Base-by-base conservation (phyloP, 2,113 vertebrate species). In the Tympanuchus pallidicinctus region DNA sequence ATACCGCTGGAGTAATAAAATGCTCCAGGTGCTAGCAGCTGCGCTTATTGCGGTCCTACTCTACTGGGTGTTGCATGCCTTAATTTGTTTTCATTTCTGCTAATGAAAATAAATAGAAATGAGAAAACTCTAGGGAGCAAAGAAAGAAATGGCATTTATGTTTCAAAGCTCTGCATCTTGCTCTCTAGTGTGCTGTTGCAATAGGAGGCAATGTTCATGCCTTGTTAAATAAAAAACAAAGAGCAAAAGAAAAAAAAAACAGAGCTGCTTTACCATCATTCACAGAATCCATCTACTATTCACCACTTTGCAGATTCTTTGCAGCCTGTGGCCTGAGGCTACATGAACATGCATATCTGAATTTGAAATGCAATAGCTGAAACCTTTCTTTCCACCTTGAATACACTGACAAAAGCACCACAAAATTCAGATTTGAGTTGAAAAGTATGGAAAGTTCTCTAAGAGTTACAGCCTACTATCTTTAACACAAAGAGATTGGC, bases 91-190 rank as follows among this genome's bases (percentile, higher is more conserved):
- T 93, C 74, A 92, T 96, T 97, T 95, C 63, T 43, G 38, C 90
- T 97, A 96, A 97, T 91, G 94, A 97, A 97, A 97, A 97, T 90
- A 97, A 96, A 96, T 74, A 95, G 84, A 95, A 67, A 71, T 22
- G 66, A 82, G 89, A 80, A 92, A 91, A 76, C 89, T 97, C 89
- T 27, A 83, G 74, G 82, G 85, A 95, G 86, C 79, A 88, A 28
- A 38, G 94, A 78, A 82, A 93, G 73, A 81, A 92, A 86, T 2
- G 16, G 27, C 92, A 63, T 89, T 90, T 82, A 66, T 0, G 21
- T 92, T 95, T 82, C 79, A 95, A 89, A 95, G 85, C 80, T 96
- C 56, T 71, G 77, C 63, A 84, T 67, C 82, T 57, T 48, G 17
- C 66, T 94, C 91, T 94, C 85, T 86, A 72, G 77, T 0, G 15